phyloP scores from a whole-genome alignment of 1,140 invertebrate genomes.

The Drosophila obscura region DNA sequence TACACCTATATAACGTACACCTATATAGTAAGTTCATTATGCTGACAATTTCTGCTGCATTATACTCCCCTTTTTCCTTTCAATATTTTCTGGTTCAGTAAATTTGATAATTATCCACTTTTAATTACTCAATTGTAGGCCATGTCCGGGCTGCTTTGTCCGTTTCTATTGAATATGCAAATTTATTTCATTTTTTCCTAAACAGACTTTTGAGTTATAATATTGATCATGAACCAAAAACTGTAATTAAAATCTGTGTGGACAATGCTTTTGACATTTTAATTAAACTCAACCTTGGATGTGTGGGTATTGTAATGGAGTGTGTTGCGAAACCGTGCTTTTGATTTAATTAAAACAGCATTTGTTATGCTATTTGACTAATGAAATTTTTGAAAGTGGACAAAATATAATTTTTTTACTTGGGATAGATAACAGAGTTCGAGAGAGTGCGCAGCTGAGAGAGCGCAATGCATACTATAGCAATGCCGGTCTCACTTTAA shows the following conservation, averaged over 20 bases:
- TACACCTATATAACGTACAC: neutral
- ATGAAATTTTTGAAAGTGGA: conserved; percentile 22
- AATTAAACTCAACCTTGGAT: conserved; percentile 40
- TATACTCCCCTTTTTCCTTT: too few relatives aligned
- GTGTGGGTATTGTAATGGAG: conserved; percentile 10
- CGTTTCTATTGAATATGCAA: conserved; percentile 54
- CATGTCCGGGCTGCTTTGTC: conserved; percentile 16
- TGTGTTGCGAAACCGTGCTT: conserved; percentile 24
- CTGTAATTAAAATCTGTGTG: conserved; percentile 54
- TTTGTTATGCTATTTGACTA: conserved; percentile 36
- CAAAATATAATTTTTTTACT: conserved; percentile 6
- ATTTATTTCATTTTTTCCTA: conserved; percentile 67
- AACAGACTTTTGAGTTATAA: conserved; percentile 63
- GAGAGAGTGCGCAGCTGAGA: neutral
- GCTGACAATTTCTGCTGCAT: too few relatives aligned
- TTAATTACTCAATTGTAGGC: conserved; percentile 22
- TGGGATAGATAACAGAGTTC: neutral
- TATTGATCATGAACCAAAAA: conserved; percentile 33
- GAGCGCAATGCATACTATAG: neutral
- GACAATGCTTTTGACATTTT: conserved; percentile 49
- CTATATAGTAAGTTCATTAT: neutral
- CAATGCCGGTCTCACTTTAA: too few relatives aligned
- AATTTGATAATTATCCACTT: conserved; percentile 42
- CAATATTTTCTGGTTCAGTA: neutral
- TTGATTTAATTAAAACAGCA: conserved; percentile 54